Conservation (phyloP, 37 sponge, comb jelly and placozoan species). For the Aphrocallistes beatrix region DNA sequence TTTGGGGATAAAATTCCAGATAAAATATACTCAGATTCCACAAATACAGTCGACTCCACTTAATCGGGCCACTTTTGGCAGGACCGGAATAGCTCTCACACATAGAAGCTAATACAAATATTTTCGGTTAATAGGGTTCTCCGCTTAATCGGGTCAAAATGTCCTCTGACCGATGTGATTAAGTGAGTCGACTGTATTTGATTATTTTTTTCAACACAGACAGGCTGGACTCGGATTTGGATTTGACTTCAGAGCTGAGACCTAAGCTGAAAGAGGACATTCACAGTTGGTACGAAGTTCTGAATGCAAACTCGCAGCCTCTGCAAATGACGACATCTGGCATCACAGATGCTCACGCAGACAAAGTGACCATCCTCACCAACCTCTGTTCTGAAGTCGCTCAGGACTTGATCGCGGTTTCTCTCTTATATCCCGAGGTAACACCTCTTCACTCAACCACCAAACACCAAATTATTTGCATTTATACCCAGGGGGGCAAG, state of each 20-base stretch:
- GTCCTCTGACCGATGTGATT: too few species aligned
- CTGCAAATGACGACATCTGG: not conserved
- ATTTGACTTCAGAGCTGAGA: not conserved
- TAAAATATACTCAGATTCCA: too few species aligned
- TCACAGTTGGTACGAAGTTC: not conserved
- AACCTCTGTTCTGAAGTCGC: not conserved
- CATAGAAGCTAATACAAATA: too few species aligned
- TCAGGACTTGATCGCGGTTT: not conserved
- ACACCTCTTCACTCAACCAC: too few species aligned
- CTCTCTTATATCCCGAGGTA: not conserved
- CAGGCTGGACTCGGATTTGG: not conserved
- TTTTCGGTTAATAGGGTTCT: too few species aligned
- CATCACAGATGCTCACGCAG: not conserved
- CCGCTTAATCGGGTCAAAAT: too few species aligned
- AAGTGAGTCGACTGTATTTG: not conserved
- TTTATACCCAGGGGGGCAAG: too few species aligned
- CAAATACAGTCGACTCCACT: too few species aligned
- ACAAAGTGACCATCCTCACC: not conserved
- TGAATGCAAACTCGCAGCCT: conserved; percentile 12
- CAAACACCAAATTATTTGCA: too few species aligned
- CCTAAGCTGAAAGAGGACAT: not conserved
- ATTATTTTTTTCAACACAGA: not conserved
- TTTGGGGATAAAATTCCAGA: too few species aligned
- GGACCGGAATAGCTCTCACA: too few species aligned
- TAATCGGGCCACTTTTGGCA: too few species aligned